A percentile compares a stretch with the other conserved stretches of the same genome.
phyloP scores from a whole-genome alignment of 2,888 invertebrate genomes.

The Lasioglossum figueresi region DNA sequence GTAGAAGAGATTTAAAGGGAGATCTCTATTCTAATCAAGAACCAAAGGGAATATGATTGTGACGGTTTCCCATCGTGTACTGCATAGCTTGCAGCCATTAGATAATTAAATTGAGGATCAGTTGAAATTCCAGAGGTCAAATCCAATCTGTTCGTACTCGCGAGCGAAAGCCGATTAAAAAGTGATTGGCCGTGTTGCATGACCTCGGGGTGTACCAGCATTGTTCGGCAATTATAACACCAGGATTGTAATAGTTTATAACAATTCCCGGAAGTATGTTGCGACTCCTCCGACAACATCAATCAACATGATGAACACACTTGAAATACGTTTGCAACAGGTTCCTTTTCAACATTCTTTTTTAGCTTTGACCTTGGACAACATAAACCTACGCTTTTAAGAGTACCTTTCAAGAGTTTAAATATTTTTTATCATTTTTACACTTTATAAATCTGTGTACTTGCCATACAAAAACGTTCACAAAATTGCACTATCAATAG shows the following conservation, averaged over 20 bases:
- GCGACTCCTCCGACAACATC: neutral
- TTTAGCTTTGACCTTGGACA: neutral
- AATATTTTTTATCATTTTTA: no score
- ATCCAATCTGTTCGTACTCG: constrained; percentile 32
- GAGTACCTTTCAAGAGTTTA: no score
- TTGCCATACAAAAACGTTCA: no score
- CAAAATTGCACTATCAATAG: no score
- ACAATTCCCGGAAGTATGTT: neutral
- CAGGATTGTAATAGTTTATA: constrained; percentile 12
- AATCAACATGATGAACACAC: neutral
- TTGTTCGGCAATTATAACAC: constrained; percentile 21
- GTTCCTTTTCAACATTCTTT: neutral
- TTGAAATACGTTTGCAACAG: neutral
- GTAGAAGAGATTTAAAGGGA: neutral
- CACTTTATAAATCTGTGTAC: no score
- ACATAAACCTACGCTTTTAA: no score
- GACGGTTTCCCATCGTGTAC: neutral
- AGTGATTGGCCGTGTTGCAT: constrained; percentile 23
- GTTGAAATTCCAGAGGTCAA: constrained; percentile 32
- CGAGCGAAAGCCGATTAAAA: constrained; percentile 43
- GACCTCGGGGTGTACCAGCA: constrained; percentile 12
- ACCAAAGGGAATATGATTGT: neutral
- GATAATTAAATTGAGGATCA: constrained; percentile 43
- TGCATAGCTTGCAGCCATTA: constrained; percentile 10
- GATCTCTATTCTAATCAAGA: neutral